phyloP scores from a whole-genome alignment of 2,888 invertebrate genomes.

The Athalia rosae region DNA sequence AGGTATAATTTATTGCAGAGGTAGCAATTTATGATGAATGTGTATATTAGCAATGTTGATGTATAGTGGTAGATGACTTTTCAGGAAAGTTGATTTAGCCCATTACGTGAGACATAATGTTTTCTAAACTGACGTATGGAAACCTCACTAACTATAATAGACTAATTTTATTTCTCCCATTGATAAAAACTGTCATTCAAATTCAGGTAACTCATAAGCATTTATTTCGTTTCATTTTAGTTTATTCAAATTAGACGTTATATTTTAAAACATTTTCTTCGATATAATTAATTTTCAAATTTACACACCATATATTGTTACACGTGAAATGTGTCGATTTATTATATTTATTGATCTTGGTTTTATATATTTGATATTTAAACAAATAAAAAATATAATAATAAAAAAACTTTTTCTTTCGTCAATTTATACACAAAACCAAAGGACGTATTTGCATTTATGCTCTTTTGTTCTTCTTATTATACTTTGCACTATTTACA shows the following conservation, averaged over 20 bases:
- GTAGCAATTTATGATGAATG: not conserved
- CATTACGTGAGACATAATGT: conserved; percentile 1
- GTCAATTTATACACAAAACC: conserved; percentile 37
- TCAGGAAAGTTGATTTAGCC: not conserved
- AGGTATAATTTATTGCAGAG: conserved; percentile 44
- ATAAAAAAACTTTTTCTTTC: conserved; percentile 8
- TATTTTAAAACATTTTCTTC: not conserved
- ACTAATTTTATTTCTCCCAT: not conserved
- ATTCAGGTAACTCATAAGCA: not conserved
- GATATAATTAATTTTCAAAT: conserved; percentile 18
- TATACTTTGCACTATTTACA: conserved; percentile 63
- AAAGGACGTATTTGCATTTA: conserved; percentile 32
- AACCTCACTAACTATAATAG: conserved; percentile 5
- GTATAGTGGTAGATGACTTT: conserved; percentile 2
- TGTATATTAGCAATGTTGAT: not conserved
- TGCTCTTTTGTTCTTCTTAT: conserved; percentile 56
- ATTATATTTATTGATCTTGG: conserved; percentile 30
- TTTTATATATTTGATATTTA: conserved; percentile 35
- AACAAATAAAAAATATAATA: conserved; percentile 37
- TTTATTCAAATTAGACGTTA: not conserved
- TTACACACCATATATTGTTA: conserved; percentile 38
- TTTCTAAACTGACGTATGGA: not conserved
- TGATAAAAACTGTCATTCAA: not conserved
- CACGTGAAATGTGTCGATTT: conserved; percentile 22
- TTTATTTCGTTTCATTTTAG: not conserved